These are phyloP conservation scores for Chrysomallon squamiferum DNA, from an alignment of 1,140 invertebrate genomes.

Conservation along the genomic window DNA sequence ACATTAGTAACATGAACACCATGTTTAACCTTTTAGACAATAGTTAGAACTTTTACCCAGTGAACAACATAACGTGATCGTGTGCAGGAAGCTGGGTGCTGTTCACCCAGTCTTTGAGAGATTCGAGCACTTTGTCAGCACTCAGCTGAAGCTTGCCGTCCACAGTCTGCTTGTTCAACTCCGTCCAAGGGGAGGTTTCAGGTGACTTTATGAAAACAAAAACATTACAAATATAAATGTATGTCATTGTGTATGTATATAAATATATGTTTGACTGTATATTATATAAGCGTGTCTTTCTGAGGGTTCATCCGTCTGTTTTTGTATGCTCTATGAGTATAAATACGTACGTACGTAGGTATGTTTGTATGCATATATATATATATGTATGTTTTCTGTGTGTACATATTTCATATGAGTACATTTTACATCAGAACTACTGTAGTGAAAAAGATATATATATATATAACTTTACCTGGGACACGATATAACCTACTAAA, in stretches of 20 bases:
- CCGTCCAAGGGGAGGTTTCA: slow-evolving; percentile 27
- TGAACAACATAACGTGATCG: slow-evolving; percentile 39
- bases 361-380: neutral
- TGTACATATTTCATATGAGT: neutral
- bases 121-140: slow-evolving; percentile 21
- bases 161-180: slow-evolving; percentile 19
- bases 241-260: neutral
- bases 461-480: neutral
- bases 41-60: no score
- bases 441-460: neutral
- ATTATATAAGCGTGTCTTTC: neutral
- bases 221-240: neutral
- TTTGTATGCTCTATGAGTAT: neutral
- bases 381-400: neutral
- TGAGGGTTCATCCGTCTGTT: neutral
- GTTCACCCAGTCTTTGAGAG: slow-evolving; percentile 27
- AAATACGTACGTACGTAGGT: neutral
- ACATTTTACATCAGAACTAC: neutral
- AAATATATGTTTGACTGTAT: neutral
- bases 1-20: no score
- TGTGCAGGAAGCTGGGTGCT: slow-evolving; percentile 21
- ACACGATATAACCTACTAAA: neutral
- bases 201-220: slow-evolving; percentile 6
- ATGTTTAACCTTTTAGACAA: no score
- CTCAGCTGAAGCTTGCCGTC: slow-evolving; percentile 9